Evolutionary conservation across 2,888 invertebrate genomes (phyloP).

Genomic region (Archips crataeganus): DNA sequence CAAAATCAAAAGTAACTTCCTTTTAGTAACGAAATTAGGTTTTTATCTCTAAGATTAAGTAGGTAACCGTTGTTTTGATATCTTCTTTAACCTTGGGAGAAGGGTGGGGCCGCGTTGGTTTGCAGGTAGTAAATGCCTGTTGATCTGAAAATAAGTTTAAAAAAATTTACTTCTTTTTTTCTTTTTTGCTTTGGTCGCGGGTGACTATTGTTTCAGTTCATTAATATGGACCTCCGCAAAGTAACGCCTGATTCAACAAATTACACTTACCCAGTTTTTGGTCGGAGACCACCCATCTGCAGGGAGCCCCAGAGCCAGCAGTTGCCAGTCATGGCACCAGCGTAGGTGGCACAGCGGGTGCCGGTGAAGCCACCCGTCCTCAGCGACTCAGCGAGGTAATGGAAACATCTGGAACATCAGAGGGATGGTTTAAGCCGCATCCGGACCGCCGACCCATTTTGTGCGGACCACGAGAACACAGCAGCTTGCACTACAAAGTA

Average conservation of each 20-base stretch:
- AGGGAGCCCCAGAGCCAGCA: conserved; percentile 51
- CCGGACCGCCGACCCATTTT: no score
- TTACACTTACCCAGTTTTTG: conserved; percentile 60
- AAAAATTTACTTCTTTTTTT: no score
- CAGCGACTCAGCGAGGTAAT: conserved; percentile 60
- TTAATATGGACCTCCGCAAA: no score
- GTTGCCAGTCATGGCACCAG: conserved; percentile 52
- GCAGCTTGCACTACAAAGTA: no score
- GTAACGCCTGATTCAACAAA: no score
- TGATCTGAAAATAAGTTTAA: conserved; percentile 1
- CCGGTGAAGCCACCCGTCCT: conserved; percentile 55
- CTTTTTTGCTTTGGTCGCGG: no score
- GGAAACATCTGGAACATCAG: conserved; percentile 48
- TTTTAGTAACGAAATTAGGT: background rate
- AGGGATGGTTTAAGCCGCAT: no score
- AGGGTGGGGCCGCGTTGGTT: conserved; percentile 44
- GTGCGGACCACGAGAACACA: no score
- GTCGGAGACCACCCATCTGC: conserved; percentile 58
- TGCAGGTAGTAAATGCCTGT: conserved; percentile 45
- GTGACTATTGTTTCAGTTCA: no score
- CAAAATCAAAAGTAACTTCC: background rate
- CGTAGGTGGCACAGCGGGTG: conserved; percentile 49
- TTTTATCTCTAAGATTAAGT: no score
- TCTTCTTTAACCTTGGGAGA: conserved; percentile 32
- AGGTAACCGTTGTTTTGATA: no score